Conservation (phyloP, 1,140 invertebrate genomes). For the Capitella teleta region DNA sequence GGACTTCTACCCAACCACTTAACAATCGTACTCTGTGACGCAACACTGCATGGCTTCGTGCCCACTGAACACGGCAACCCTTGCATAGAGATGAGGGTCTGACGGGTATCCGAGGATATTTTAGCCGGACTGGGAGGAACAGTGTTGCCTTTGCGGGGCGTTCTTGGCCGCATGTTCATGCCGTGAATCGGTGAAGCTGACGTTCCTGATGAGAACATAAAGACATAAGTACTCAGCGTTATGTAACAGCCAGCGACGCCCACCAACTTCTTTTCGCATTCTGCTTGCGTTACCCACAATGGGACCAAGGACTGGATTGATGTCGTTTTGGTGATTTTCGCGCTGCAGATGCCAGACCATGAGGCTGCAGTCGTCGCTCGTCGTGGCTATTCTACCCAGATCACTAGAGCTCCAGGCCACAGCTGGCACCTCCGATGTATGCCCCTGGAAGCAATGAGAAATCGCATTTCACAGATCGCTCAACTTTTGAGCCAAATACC, state of each 20-base stretch:
- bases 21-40: background rate
- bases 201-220: background rate
- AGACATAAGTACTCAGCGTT: background rate
- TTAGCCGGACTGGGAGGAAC: constrained; percentile 4
- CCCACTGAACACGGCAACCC: background rate
- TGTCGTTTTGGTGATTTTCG: background rate
- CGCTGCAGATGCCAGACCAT: constrained; percentile 55
- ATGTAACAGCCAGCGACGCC: background rate
- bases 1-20: background rate
- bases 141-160: background rate
- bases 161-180: background rate
- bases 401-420: constrained; percentile 60
- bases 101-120: background rate
- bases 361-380: constrained; percentile 65
- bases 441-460: constrained; percentile 51
- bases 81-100: background rate
- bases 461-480: background rate
- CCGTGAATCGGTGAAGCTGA: background rate
- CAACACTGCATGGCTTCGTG: background rate
- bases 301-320: background rate
- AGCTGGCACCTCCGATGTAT: constrained; percentile 70
- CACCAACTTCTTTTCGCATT: background rate
- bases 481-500: background rate
- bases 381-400: constrained; percentile 56
- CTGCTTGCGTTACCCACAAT: background rate